Conservation (phyloP, 2,113 vertebrate species). For the Cephalopterus ornatus region DNA sequence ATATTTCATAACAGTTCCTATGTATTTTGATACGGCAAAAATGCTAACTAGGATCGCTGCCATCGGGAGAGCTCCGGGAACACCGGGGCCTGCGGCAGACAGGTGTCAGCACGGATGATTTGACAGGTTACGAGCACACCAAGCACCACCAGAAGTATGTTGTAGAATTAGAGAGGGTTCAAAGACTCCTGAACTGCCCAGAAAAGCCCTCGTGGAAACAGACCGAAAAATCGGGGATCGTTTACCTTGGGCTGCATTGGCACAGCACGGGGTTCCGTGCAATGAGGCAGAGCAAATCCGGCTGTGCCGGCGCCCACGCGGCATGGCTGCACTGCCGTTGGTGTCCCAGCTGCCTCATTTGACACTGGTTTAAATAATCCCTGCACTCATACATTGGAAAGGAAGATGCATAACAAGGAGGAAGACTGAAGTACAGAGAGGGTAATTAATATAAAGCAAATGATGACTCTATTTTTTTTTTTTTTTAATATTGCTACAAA, state of each 20-base stretch:
- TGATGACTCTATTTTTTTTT: background rate
- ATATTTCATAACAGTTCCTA: background rate
- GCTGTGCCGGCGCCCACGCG: background rate
- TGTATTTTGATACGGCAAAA: background rate
- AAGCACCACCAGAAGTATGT: background rate
- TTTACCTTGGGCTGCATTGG: background rate
- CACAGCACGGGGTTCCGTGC: accelerated
- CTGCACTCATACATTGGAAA: background rate
- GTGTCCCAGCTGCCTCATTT: background rate
- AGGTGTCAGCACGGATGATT: background rate
- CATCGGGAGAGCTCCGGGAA: background rate
- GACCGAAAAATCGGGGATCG: background rate
- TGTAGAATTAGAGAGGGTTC: background rate
- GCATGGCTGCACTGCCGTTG: background rate
- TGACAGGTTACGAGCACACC: background rate
- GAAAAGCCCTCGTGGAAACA: background rate
- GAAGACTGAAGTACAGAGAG: background rate
- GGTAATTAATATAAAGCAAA: background rate
- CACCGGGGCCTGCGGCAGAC: background rate
- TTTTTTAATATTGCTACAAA: background rate
- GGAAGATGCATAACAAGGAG: background rate
- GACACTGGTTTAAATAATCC: background rate
- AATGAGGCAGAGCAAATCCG: background rate
- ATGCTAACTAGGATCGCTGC: background rate
- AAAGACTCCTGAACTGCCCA: background rate